Conservation (phyloP, 1,140 invertebrate genomes). For the Chrysopa pallens region DNA sequence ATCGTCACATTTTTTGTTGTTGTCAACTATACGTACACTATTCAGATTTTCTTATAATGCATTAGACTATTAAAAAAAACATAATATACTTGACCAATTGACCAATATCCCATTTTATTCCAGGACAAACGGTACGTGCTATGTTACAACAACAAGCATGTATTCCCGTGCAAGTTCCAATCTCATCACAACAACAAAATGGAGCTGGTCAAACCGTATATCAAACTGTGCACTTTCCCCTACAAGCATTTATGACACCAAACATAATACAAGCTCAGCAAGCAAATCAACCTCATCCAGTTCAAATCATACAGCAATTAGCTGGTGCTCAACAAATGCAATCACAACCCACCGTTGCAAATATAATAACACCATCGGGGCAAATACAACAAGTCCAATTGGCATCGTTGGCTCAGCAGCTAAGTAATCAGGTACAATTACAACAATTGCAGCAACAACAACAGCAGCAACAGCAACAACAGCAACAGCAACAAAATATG, state of each 20-base stretch:
- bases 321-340: conserved; percentile 31
- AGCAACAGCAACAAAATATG: conserved; percentile 18
- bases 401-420: conserved; percentile 37
- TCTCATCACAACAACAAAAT: conserved; percentile 35
- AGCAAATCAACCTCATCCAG: conserved; percentile 22
- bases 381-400: conserved; percentile 76
- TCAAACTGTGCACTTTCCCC: conserved; percentile 81
- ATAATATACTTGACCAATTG: too few relatives aligned
- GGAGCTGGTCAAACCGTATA: conserved; percentile 81
- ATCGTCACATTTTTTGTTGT: too few relatives aligned
- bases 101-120: too few relatives aligned
- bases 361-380: conserved; percentile 69
- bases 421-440: conserved; percentile 27
- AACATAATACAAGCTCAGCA: conserved; percentile 32
- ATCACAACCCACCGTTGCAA: conserved; percentile 51
- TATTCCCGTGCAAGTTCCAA: conserved; percentile 82
- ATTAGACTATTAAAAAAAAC: too few relatives aligned
- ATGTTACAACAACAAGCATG: conserved; percentile 39
- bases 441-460: conserved; percentile 9
- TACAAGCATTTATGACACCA: conserved; percentile 48
- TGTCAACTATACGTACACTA: too few relatives aligned
- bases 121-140: too few relatives aligned
- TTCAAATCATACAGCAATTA: conserved; percentile 59
- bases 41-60: too few relatives aligned
- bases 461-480: conserved; percentile 12